Evolutionary conservation across 1,140 invertebrate genomes (phyloP), one percentile per base, ranked within the genome.

Genomic region (Trachelipus rathkii): DNA sequence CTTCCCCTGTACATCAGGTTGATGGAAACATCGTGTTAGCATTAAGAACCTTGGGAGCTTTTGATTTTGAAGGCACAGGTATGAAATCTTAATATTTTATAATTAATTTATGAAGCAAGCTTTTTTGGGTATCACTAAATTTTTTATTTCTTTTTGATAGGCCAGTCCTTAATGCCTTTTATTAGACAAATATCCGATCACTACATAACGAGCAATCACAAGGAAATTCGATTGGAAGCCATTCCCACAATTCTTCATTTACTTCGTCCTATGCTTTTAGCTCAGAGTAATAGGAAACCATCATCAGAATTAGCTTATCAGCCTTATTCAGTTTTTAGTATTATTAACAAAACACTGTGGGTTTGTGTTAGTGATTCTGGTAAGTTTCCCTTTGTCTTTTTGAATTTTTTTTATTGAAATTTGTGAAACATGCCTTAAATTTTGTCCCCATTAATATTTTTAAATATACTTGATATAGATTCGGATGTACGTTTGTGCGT

Each of bases 331-430:
- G 94, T 97, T 21, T 92, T 94, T 5, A 92, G 94, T 83, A 95
- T 98, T 24, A 87, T 98, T 3, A 90, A 91, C 44, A 96, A 96
- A 85, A 86, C 99, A 11, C 85, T 99, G 0, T 90, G 94, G 71
- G 95, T 97, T 19, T 95, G 95, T n/a, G 94, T 99, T 24, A 97
- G 95, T 6, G 97, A 99, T 85, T 91, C 92, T 46, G 89, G 89
- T 90, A 71, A 69, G 78, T 68, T 78, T 33, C 6, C 33, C 6
- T 33, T 33, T 33, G 6, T 33, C n/a, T n/a, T n/a, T n/a, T n/a
- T n/a, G n/a, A n/a, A n/a, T n/a, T n/a, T n/a, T n/a, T n/a, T n/a
- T n/a, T n/a, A n/a, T n/a, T n/a, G n/a, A n/a, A n/a, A n/a, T n/a
- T n/a, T n/a, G n/a, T n/a, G n/a, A n/a, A n/a, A n/a, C n/a, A n/a